Conservation (phyloP, 2,888 invertebrate genomes). For the Xylota sylvarum region DNA sequence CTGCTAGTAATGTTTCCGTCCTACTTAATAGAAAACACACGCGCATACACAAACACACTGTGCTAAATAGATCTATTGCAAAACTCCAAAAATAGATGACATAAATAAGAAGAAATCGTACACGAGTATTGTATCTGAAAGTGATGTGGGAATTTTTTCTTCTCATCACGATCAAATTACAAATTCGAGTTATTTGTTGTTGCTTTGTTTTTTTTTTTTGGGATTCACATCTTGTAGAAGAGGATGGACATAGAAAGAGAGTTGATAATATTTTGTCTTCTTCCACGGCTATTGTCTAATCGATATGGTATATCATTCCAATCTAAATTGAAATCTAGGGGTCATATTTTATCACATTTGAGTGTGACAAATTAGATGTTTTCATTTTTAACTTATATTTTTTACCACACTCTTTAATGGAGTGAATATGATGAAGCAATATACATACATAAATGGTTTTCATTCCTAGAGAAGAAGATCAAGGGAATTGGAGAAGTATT, state of each 20-base stretch:
- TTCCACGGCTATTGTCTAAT: slow-evolving; percentile 4
- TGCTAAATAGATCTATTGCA: slow-evolving; percentile 15
- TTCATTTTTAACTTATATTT: background rate
- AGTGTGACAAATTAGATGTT: slow-evolving; percentile 26
- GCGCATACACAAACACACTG: background rate
- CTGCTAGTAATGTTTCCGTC: slow-evolving; percentile 39
- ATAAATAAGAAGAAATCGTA: slow-evolving; percentile 24
- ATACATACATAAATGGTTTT: too few species aligned
- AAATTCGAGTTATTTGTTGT: background rate
- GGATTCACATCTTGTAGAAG: background rate
- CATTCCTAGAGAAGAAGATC: too few species aligned
- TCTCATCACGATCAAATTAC: slow-evolving; percentile 43
- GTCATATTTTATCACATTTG: slow-evolving; percentile 22
- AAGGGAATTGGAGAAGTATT: too few species aligned
- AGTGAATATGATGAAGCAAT: background rate
- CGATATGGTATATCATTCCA: slow-evolving; percentile 25
- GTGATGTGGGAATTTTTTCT: slow-evolving; percentile 15
- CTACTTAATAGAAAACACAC: slow-evolving; percentile 16
- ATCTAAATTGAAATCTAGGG: slow-evolving; percentile 32
- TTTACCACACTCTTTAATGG: background rate
- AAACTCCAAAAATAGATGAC: slow-evolving; percentile 53
- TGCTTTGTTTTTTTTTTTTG: background rate
- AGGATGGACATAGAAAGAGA: slow-evolving; percentile 2
- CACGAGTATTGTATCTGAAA: slow-evolving; percentile 6
- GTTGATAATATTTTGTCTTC: slow-evolving; percentile 10